phyloP scores from a whole-genome alignment of 2,113 vertebrate genomes.

The Turdus rufiventris region DNA sequence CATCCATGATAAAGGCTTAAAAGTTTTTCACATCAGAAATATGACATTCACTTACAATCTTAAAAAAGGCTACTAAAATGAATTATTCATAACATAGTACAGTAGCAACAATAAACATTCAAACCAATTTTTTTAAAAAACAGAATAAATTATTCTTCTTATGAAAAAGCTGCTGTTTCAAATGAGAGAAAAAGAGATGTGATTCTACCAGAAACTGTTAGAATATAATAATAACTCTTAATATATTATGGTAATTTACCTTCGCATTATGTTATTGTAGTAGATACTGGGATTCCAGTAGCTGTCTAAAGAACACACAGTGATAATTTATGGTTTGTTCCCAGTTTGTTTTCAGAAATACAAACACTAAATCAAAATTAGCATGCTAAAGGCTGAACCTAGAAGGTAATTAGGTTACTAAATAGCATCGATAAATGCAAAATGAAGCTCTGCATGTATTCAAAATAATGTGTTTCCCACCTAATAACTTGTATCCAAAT shows the following conservation, averaged over 20 bases:
- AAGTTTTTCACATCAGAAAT: background rate
- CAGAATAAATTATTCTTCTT: background rate
- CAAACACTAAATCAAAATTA: constrained; percentile 73
- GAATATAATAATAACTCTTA: constrained; percentile 39
- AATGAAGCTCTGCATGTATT: constrained; percentile 45
- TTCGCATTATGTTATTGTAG: constrained; percentile 46
- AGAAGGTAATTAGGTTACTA: constrained; percentile 54
- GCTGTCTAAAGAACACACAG: constrained; percentile 47
- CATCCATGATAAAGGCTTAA: background rate
- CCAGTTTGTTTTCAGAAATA: constrained; percentile 67
- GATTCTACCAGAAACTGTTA: constrained; percentile 22
- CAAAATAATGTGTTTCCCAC: constrained; percentile 9
- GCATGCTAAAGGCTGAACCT: constrained; percentile 56
- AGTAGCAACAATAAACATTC: constrained; percentile 17
- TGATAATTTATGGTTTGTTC: constrained; percentile 65
- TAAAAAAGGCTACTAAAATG: constrained; percentile 1
- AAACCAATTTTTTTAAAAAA: background rate
- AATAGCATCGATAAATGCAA: constrained; percentile 62
- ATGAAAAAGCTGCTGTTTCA: background rate
- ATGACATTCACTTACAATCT: background rate
- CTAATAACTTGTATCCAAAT: constrained; percentile 32
- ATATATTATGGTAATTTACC: constrained; percentile 61
- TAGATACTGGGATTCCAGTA: constrained; percentile 48
- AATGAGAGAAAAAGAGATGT: background rate
- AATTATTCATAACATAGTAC: background rate